Percentiles rank a stretch among this genome's conserved stretches.
Evolutionary conservation across 2,797 vertebrate species (phyloP).

Genomic region (Falco novaeseelandiae): DNA sequence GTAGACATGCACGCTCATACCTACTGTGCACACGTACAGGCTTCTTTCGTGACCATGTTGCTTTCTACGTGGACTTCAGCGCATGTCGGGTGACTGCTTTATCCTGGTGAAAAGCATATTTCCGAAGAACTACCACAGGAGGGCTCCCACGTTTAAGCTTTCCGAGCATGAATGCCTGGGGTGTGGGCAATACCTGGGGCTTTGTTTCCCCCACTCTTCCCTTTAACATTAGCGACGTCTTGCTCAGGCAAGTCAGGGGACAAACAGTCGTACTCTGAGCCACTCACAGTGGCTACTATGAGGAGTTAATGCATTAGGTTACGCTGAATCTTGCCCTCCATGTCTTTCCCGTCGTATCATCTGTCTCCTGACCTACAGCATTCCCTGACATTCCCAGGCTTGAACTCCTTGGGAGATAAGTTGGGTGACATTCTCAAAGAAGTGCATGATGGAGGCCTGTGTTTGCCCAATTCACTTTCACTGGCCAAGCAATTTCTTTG

Average conservation of each 20-base stretch:
- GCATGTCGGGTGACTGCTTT: not conserved
- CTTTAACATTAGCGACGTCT: not conserved
- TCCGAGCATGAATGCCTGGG: rapidly evolving
- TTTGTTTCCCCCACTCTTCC: not conserved
- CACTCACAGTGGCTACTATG: not conserved
- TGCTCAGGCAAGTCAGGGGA: not conserved
- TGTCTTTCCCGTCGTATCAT: not conserved
- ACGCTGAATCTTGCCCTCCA: not conserved
- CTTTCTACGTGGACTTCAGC: not conserved
- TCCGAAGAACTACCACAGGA: slow-evolving; percentile 56
- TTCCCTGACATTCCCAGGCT: not conserved
- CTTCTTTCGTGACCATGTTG: not conserved
- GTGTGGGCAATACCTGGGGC: rapidly evolving
- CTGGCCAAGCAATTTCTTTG: not conserved
- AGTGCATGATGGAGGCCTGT: not conserved
- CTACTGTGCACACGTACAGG: rapidly evolving
- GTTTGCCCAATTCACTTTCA: not conserved
- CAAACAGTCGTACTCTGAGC: not conserved
- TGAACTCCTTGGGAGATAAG: not conserved
- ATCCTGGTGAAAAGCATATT: not conserved
- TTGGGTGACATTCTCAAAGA: not conserved
- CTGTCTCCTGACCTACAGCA: not conserved
- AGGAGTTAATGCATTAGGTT: not conserved
- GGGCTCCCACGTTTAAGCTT: slow-evolving; percentile 66
- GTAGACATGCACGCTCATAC: not conserved